Conservation (phyloP, 2,888 invertebrate species). For the Drosophila paramelanica region DNA sequence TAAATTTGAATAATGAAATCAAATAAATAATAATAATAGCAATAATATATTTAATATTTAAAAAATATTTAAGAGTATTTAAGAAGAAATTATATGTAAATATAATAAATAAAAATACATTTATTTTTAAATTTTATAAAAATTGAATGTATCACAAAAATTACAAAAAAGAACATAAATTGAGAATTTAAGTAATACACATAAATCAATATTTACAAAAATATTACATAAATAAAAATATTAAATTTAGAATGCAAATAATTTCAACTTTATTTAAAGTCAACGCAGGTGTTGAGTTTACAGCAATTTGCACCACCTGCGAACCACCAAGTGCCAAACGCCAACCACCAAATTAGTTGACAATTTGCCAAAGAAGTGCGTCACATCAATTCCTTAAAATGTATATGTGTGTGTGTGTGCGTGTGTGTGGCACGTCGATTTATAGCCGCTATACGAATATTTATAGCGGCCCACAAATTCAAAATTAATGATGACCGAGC, state of each 20-base stretch:
- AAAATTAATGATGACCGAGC: conserved; percentile 50
- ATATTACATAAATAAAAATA: background rate
- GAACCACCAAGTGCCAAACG: background rate
- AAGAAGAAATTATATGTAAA: no score
- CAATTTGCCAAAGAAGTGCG: conserved; percentile 39
- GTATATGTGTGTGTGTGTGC: background rate
- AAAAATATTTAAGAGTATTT: background rate
- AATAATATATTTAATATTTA: background rate
- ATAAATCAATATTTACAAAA: background rate
- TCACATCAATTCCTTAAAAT: conserved; percentile 25
- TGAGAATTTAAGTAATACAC: background rate
- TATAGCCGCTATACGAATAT: conserved; percentile 61
- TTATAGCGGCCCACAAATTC: conserved; percentile 53
- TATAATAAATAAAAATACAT: no score
- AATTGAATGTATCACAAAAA: no score
- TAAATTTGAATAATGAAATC: background rate
- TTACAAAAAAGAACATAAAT: no score
- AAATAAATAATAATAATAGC: background rate
- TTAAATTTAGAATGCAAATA: background rate
- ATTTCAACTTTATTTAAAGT: background rate
- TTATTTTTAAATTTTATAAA: no score
- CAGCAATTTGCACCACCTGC: conserved; percentile 17
- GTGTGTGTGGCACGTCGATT: conserved; percentile 42
- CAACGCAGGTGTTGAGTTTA: conserved; percentile 5
- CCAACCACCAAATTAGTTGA: conserved; percentile 15